phyloP scores from a whole-genome alignment of 2,113 vertebrate genomes.

The Megatriorchis doriae region DNA sequence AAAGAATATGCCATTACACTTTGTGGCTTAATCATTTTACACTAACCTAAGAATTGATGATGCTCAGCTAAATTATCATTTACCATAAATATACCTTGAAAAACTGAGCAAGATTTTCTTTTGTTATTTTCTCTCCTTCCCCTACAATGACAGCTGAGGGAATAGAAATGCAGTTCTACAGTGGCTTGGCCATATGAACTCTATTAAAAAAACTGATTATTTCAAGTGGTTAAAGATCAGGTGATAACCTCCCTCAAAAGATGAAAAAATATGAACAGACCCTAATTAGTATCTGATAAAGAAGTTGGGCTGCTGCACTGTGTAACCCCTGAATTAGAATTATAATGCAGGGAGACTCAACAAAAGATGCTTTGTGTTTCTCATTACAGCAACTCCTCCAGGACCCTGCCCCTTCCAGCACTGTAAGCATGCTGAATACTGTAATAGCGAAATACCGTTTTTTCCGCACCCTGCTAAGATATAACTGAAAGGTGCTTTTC shows the following conservation, averaged over 20 bases:
- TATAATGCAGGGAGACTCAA: neutral
- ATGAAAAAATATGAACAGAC: neutral
- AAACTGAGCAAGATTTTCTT: neutral
- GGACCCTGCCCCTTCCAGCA: neutral
- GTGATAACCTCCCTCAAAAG: neutral
- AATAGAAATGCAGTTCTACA: neutral
- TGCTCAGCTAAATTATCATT: neutral
- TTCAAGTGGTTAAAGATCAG: neutral
- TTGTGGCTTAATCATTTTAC: neutral
- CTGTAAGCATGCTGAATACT: accelerated
- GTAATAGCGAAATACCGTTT: accelerated
- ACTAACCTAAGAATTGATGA: neutral
- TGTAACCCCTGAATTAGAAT: neutral
- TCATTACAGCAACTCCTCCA: neutral
- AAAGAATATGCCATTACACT: neutral
- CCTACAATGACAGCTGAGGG: neutral
- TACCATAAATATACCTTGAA: neutral
- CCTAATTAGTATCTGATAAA: neutral
- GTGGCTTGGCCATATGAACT: neutral
- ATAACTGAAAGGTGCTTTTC: neutral
- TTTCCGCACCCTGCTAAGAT: neutral
- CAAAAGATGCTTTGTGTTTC: neutral
- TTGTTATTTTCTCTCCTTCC: neutral
- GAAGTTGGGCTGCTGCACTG: neutral
- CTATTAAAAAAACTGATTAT: slow-evolving; percentile 16